These are phyloP conservation scores for Aporophyla lueneburgensis DNA, from an alignment of 2,888 invertebrate genomes.

Conservation along the genomic window DNA sequence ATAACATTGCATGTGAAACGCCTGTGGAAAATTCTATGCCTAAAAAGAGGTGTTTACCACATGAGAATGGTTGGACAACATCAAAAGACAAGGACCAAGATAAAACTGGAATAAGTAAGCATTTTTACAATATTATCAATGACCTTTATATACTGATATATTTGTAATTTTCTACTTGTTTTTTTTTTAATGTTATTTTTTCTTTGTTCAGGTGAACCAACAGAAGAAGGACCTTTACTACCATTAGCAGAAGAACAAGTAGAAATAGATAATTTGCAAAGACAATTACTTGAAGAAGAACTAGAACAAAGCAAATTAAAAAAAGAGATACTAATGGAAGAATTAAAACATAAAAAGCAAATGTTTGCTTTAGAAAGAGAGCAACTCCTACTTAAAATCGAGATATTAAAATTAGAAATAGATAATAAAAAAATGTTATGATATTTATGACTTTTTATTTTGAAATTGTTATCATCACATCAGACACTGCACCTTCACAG, in stretches of 20 bases:
- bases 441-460: constrained; percentile 6
- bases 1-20: neutral
- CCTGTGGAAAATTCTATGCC: neutral
- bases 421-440: constrained; percentile 2
- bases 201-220: constrained; percentile 5
- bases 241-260: constrained; percentile 6
- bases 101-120: constrained; percentile 10
- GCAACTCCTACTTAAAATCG: constrained; percentile 19
- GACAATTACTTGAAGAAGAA: constrained; percentile 12
- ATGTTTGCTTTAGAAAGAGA: constrained; percentile 35
- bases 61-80: constrained; percentile 8
- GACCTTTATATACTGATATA: neutral
- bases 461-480: neutral
- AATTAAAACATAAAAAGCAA: constrained; percentile 26
- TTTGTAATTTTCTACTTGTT: no score
- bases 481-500: neutral
- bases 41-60: constrained; percentile 8
- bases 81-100: neutral
- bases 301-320: constrained; percentile 18
- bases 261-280: constrained; percentile 14
- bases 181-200: neutral
- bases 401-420: constrained; percentile 28
- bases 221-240: neutral
- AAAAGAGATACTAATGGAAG: constrained; percentile 1
- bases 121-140: neutral